Evolutionary conservation across 2,113 vertebrate species (phyloP), one percentile per base, ranked within the genome.

Genomic region (Engraulis encrasicolus): DNA sequence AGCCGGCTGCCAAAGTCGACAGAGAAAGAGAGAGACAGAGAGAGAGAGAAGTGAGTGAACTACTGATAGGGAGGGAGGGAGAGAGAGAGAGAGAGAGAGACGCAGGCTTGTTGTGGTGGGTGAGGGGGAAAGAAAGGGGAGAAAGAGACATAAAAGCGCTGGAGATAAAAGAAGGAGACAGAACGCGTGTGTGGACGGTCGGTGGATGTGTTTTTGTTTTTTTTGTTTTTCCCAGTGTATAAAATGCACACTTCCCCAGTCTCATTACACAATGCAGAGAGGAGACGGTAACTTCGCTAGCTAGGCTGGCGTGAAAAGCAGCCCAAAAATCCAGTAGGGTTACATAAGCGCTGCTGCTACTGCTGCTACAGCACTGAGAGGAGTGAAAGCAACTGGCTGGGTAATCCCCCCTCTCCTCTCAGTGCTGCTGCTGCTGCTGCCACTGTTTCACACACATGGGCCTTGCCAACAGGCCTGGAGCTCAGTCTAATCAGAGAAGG

Each of bases 351-450:
- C 78, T 90, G 40, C 86, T 82, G 79, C 23, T n/a, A n/a, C n/a
- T n/a, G n/a, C n/a, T n/a, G n/a, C n/a, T n/a, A n/a, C n/a, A n/a
- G 27, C 6, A 15, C n/a, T 52, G 49, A 81, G 79, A 36, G 82
- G 86, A 82, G 89, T 82, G 23, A 86, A 87, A 86, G 87, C 83
- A 84, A 90, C 91, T 90, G 79, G 90, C 90, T 91, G 84, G 86
- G 86, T 92, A 93, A 93, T 93, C 92, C n/a, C n/a, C n/a, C n/a
- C n/a, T n/a, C n/a, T n/a, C n/a, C 92, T 86, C 88, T 89, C 90
- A 86, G 86, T 91, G 88, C 86, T 81, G 23, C 83, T 19, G 85
- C 90, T 91, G 88, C 86, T 81, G 23, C 83, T 19, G 85, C 90
- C 87, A 88, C 86, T 85, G 89, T 91, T 93, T 93, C 86, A 87